These are phyloP conservation scores for Uria aalge DNA, from an alignment of 2,113 vertebrate species.

Conservation along the genomic window DNA sequence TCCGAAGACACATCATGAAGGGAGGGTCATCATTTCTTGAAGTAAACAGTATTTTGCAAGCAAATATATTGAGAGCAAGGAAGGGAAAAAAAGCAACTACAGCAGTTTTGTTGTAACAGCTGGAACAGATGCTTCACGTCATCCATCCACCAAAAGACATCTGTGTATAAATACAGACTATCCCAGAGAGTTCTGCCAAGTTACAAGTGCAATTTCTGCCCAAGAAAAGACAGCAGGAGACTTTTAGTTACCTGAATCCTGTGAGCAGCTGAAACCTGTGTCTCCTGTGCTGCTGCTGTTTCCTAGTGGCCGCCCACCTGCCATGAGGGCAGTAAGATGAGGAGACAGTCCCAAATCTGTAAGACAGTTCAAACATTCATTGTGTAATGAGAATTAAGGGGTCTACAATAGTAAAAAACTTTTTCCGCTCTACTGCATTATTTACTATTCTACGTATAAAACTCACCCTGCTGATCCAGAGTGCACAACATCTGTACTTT, in stretches of 20 bases:
- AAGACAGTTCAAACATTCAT: slow-evolving; percentile 7
- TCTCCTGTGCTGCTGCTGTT: slow-evolving; percentile 95
- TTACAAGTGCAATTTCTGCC: neutral
- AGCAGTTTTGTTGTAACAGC: neutral
- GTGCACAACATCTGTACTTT: neutral
- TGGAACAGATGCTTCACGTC: neutral
- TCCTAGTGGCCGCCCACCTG: slow-evolving; percentile 83
- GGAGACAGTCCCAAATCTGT: slow-evolving; percentile 95
- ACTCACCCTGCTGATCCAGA: neutral
- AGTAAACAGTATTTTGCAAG: neutral
- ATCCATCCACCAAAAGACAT: neutral
- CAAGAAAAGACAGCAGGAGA: neutral
- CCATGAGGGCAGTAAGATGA: slow-evolving; percentile 95
- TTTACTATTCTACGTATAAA: neutral
- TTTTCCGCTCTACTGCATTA: neutral
- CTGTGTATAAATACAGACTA: neutral
- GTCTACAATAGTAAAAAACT: neutral
- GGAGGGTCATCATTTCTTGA: neutral
- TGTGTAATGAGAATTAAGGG: neutral
- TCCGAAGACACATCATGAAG: neutral
- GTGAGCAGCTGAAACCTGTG: slow-evolving; percentile 95
- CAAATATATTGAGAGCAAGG: neutral
- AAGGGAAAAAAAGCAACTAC: neutral
- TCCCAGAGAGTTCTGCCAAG: neutral
- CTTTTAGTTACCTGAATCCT: slow-evolving; percentile 87